Percentiles rank a stretch among this genome's conserved stretches.
phyloP scores from a whole-genome alignment of 2,888 invertebrate genomes.

The Andricus quercusramuli region DNA sequence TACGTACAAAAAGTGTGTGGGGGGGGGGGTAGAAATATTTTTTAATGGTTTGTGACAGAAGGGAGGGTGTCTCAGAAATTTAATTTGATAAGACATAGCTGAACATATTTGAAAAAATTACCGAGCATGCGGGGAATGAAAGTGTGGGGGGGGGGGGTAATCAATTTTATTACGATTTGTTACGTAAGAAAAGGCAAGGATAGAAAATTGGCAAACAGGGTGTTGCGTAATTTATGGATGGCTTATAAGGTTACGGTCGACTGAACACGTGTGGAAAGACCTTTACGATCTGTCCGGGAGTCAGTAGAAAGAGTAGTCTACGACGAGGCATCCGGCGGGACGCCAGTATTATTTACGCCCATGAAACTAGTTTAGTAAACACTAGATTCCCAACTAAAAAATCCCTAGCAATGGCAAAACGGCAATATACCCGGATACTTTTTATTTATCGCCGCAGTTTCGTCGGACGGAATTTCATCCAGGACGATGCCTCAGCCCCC shows the following conservation, averaged over 20 bases:
- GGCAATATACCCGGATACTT: slow-evolving; percentile 24
- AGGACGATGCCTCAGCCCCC: slow-evolving; percentile 24
- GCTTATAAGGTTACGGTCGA: slow-evolving; percentile 60
- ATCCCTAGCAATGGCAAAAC: slow-evolving; percentile 19
- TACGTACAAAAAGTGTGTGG: too few relatives aligned
- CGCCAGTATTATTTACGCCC: slow-evolving; percentile 69
- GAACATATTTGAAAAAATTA: too few relatives aligned
- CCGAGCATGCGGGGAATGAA: too few relatives aligned
- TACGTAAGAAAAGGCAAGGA: too few relatives aligned
- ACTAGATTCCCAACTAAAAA: slow-evolving; percentile 45
- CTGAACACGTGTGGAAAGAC: slow-evolving; percentile 58
- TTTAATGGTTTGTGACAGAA: too few relatives aligned
- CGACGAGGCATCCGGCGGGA: slow-evolving; percentile 61
- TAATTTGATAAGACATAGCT: too few relatives aligned
- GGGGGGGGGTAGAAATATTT: too few relatives aligned
- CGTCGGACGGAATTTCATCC: slow-evolving; percentile 21
- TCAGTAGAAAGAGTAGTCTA: slow-evolving; percentile 64
- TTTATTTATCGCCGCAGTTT: slow-evolving; percentile 44
- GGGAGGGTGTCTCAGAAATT: too few relatives aligned
- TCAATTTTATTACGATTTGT: too few relatives aligned
- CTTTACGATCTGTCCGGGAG: slow-evolving; percentile 64
- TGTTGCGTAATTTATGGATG: too few relatives aligned
- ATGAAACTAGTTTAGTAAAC: slow-evolving; percentile 70
- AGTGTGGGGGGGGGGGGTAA: too few relatives aligned
- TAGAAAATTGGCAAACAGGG: too few relatives aligned